These are phyloP conservation scores for Andrena hattorfiana DNA, from an alignment of 2,888 invertebrate genomes.

Conservation along the genomic window DNA sequence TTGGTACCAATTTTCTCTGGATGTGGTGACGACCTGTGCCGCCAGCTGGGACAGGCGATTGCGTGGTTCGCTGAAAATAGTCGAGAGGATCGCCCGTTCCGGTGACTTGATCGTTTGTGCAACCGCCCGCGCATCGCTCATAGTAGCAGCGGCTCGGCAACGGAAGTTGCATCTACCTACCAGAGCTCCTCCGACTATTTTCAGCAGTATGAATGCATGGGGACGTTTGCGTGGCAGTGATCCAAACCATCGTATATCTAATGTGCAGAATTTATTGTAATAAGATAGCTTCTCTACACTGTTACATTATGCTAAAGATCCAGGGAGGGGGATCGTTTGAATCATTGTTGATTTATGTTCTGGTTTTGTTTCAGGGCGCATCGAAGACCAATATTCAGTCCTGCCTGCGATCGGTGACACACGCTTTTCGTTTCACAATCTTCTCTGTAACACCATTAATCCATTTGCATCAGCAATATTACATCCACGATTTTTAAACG, in stretches of 20 bases:
- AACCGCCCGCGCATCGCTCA: no score
- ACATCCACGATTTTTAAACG: neutral
- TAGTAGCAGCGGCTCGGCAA: no score
- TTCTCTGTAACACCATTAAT: constrained; percentile 10
- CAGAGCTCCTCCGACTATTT: neutral
- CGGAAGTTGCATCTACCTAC: no score
- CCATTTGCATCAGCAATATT: constrained; percentile 21
- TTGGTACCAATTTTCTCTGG: neutral
- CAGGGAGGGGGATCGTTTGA: constrained; percentile 60
- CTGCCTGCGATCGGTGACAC: constrained; percentile 27
- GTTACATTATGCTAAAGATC: constrained; percentile 52
- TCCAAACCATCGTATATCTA: constrained; percentile 34
- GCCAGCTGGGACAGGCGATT: neutral
- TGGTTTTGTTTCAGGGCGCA: constrained; percentile 50
- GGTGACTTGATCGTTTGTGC: no score
- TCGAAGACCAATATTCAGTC: constrained; percentile 56
- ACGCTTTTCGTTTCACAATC: neutral
- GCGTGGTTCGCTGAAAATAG: neutral
- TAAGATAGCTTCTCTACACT: constrained; percentile 63
- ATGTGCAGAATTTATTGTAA: constrained; percentile 68
- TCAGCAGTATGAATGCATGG: neutral
- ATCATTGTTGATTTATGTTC: constrained; percentile 42
- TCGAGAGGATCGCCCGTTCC: no score
- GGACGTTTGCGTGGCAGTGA: neutral
- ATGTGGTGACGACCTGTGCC: neutral